Evolutionary conservation across 2,113 vertebrate genomes (phyloP), one percentile per base, ranked within the genome.

Genomic region (Hemichromis elongatus): DNA sequence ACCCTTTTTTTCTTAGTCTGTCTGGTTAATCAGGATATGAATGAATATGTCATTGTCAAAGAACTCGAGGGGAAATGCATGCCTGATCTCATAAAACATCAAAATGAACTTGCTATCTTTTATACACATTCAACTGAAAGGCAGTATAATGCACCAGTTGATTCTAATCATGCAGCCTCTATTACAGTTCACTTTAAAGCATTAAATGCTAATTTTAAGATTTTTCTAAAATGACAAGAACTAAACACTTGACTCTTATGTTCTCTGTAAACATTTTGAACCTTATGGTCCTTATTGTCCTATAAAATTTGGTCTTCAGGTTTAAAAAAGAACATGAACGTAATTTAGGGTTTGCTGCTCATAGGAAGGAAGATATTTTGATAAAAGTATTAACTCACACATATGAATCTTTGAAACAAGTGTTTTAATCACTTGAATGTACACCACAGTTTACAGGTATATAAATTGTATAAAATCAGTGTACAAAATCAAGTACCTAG

Each of bases 1-100:
- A 50, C 70, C 85, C 45, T 52, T 84, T 88, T 57, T 63, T 81
- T 84, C 78, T 80, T 68, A 28, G 57, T 85, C 66, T 57, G 40
- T 52, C 24, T 26, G 77, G 42, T 53, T 86, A 11, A 73, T 19
- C 68, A 50, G 68, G 75, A 56, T 33, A 37, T 77, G 13, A 66
- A 16, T 68, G 80, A 77, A 83, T 57, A 24, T 88, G 80, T 73
- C 53, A 81, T 77, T 83, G 52, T 83, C 80, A 81, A 47, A 50
- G 57, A 35, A 13, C 83, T 68, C 80, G 1, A 61, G 33, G 66
- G 80, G 83, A 84, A 66, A 89, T 68, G 14, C 66, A 28, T 13
- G 9, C 52, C 57, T 2, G 28, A 12, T 9, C 30, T 47, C 7
- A 18, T 35, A 18, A 81, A 83, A 78, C 13, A 0, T 61, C 50